phyloP scores from a whole-genome alignment of 2,888 invertebrate genomes.

The Agelastica alni region DNA sequence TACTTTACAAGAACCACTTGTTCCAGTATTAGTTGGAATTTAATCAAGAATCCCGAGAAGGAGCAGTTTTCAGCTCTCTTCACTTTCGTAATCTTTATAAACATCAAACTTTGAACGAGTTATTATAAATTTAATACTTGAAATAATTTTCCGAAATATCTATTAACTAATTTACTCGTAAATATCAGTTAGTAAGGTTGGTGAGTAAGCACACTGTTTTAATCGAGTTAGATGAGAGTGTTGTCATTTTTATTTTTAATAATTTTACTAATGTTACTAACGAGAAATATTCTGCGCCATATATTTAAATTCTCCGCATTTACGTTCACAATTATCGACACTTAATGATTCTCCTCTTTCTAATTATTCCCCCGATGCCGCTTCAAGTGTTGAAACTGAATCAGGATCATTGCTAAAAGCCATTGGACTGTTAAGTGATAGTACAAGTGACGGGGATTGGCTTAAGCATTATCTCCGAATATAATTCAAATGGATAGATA shows the following conservation, averaged over 20 bases:
- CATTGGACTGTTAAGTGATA: conserved; percentile 31
- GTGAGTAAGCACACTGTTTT: too few species aligned
- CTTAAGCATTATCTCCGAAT: conserved; percentile 24
- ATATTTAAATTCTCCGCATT: too few species aligned
- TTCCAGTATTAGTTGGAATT: conserved; percentile 6
- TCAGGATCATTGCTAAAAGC: conserved; percentile 5
- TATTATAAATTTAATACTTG: not conserved
- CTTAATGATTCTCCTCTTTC: conserved; percentile 11
- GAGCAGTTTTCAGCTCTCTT: not conserved
- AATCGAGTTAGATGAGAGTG: too few species aligned
- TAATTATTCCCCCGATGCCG: conserved; percentile 14
- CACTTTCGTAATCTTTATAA: not conserved
- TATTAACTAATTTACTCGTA: too few species aligned
- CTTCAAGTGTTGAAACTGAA: conserved; percentile 21
- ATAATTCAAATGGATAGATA: conserved; percentile 28
- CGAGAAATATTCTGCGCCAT: too few species aligned
- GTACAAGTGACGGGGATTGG: conserved; percentile 28
- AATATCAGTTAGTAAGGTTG: too few species aligned
- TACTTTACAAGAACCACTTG: conserved; percentile 21
- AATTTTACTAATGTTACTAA: too few species aligned
- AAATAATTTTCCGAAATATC: too few species aligned
- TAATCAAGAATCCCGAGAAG: conserved; percentile 13
- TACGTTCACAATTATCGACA: not conserved
- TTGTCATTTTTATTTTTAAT: too few species aligned
- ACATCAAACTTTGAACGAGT: not conserved